phyloP scores from a whole-genome alignment of 1,140 invertebrate species.

The Drosophila ogumai region DNA sequence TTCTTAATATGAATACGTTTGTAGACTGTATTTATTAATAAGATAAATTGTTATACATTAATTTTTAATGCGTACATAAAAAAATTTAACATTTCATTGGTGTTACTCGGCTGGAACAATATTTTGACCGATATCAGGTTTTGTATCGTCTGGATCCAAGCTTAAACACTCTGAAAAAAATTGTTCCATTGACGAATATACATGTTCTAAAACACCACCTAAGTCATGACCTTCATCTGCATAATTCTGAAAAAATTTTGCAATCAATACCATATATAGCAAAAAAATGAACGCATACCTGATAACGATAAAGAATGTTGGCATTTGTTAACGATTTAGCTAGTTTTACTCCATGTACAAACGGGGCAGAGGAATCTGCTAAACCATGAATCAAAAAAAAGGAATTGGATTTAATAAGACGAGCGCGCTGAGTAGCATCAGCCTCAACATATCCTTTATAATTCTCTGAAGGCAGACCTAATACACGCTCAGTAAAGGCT shows the following conservation, averaged over 20 bases:
- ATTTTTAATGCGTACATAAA: slow-evolving; percentile 1
- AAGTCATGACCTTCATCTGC: slow-evolving; percentile 93
- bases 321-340: slow-evolving; percentile 94
- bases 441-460: slow-evolving; percentile 96
- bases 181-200: slow-evolving; percentile 94
- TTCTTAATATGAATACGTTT: not conserved
- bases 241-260: slow-evolving; percentile 88
- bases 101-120: slow-evolving; percentile 79
- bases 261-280: not conserved
- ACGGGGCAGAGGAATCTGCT: slow-evolving; percentile 94
- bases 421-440: slow-evolving; percentile 94
- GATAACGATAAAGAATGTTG: slow-evolving; percentile 95
- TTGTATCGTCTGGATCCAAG: slow-evolving; percentile 89
- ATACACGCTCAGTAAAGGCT: slow-evolving; percentile 96
- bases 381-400: slow-evolving; percentile 96
- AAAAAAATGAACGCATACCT: slow-evolving; percentile 87
- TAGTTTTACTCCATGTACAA: slow-evolving; percentile 95
- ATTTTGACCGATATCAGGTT: slow-evolving; percentile 78
- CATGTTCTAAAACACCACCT: slow-evolving; percentile 91
- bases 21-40: not conserved
- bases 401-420: slow-evolving; percentile 93
- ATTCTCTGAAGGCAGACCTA: slow-evolving; percentile 95
- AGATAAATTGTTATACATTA: not conserved
- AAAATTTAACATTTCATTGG: not conserved
- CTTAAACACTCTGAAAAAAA: slow-evolving; percentile 93